These are phyloP conservation scores for Zosterops borbonicus DNA, from an alignment of 2,113 vertebrate species.

Conservation along the genomic window DNA sequence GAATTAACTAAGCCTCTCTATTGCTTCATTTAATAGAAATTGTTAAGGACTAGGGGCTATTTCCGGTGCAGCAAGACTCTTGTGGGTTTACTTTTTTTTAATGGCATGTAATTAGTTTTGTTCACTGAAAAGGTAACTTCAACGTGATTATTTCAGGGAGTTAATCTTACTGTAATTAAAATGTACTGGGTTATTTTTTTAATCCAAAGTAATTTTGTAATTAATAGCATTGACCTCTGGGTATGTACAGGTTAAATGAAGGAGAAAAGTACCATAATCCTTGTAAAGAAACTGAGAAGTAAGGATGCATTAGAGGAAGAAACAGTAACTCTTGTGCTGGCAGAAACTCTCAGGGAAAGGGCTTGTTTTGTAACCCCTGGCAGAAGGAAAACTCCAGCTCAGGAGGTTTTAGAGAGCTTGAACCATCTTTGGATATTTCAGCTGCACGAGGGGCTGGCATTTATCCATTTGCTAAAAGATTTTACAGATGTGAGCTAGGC, in stretches of 20 bases:
- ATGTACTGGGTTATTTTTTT: neutral
- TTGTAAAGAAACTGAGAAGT: neutral
- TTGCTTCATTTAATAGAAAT: neutral
- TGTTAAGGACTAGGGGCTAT: neutral
- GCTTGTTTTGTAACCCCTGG: neutral
- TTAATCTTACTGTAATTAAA: neutral
- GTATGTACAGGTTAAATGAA: neutral
- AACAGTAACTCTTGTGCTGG: neutral
- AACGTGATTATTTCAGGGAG: neutral
- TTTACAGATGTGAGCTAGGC: slow-evolving; percentile 35
- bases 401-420: neutral
- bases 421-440: neutral
- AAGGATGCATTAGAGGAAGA: neutral
- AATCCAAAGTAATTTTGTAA: neutral
- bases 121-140: neutral
- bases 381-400: neutral
- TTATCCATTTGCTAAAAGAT: neutral
- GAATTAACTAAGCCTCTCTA: neutral
- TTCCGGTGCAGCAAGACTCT: neutral
- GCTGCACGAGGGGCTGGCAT: neutral
- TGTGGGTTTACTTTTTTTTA: neutral
- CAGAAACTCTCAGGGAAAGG: neutral
- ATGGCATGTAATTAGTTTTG: neutral
- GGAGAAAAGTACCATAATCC: neutral
- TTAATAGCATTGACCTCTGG: neutral